Base-by-base conservation (phyloP, 92 coral and sea anemone species). In the Isaurus tuberculatus region DNA sequence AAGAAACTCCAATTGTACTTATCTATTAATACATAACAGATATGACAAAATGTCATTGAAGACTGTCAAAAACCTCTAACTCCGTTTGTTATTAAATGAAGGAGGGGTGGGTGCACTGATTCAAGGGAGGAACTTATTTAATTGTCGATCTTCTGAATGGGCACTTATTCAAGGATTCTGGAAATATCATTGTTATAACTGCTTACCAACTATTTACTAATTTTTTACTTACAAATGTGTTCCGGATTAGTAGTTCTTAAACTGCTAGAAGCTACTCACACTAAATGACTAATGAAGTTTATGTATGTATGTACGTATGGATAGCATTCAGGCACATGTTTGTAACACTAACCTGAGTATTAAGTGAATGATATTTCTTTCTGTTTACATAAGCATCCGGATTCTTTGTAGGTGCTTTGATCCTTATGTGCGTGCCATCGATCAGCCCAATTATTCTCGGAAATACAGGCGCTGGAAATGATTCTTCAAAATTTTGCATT, bases 351-450 rank as follows among this genome's bases (percentile, higher is more conserved):
- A 26, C 84, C 84, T 79, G 84, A 36, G 73, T 79, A 26, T 79
- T 79, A 13, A 67, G 46, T 5, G 85, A 80, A 61, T 65, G 84
- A 27, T 20, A 80, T 26, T 42, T 80, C 71, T 64, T 60, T 80
- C 84, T 60, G 64, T 63, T 60, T 43, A 60, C 23, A 79, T 79
- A 79, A 25, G 84, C 84, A 60, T 27, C 84, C 20, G 71, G 84
- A 4, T 79, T 20, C 58, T 33, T 79, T 30, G 33, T 34, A 63
- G 84, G 84, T 34, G 84, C 73, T 63, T 36, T 63, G 57, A 79
- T 79, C 66, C 84, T 79, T 60, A 55, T 79, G 36, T 60, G 72
- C 15, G 84, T 79, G 20, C 84, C 84, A 79, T 79, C 84, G 10
- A 79, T 79, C 22, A 79, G 19, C 30, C 75, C 75, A 70, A 70